phyloP scores from a whole-genome alignment of 1,140 invertebrate species.

The Adelges cooleyi region DNA sequence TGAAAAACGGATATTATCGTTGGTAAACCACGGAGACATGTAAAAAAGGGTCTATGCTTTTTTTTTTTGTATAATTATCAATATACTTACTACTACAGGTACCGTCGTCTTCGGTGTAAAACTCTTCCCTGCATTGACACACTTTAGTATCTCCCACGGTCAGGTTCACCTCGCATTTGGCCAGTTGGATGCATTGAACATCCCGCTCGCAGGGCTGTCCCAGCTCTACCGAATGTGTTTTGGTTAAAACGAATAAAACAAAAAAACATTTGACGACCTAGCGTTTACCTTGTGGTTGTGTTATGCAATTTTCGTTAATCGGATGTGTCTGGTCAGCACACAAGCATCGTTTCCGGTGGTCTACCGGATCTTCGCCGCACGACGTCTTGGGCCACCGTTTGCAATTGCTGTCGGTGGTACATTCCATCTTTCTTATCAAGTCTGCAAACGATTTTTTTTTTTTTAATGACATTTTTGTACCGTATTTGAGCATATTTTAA shows the following conservation, averaged over 20 bases:
- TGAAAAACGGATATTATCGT: no score
- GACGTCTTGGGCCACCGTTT: conserved; percentile 1
- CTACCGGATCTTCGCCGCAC: conserved; percentile 16
- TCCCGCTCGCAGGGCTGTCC: conserved; percentile 1
- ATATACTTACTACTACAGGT: background rate
- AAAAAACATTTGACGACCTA: no score
- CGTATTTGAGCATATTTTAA: no score
- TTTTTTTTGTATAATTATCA: background rate
- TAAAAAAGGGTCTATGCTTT: background rate
- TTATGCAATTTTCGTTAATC: conserved; percentile 21
- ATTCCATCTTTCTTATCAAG: background rate
- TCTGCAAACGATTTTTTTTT: background rate
- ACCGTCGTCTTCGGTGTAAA: background rate
- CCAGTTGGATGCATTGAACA: conserved; percentile 2
- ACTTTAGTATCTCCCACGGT: background rate
- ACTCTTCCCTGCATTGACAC: conserved; percentile 16
- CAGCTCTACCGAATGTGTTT: background rate
- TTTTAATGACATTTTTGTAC: no score
- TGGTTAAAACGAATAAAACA: no score
- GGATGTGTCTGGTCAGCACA: conserved; percentile 24
- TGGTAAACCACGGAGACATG: background rate
- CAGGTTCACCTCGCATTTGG: background rate
- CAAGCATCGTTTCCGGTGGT: background rate
- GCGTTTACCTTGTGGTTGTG: conserved; percentile 16
- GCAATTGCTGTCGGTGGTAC: conserved; percentile 12